Evolutionary conservation across 2,888 invertebrate genomes (phyloP).

Genomic region (Troglohyphantes excavatus): DNA sequence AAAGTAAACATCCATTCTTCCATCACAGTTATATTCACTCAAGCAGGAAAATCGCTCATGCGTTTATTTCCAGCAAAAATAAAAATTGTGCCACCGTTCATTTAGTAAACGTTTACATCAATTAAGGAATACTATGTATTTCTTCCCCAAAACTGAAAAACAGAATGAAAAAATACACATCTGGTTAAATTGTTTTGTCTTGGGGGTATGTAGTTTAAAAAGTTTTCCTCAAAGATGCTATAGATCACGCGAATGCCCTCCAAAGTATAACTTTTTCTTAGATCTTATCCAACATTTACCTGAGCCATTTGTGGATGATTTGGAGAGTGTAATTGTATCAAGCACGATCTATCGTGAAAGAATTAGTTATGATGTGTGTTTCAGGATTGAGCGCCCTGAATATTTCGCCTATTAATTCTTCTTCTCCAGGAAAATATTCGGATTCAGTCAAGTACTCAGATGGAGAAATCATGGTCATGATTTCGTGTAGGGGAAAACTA

Average conservation of each 20-base stretch:
- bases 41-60: background rate
- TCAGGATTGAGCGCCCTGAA: background rate
- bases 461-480: no score
- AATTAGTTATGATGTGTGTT: background rate
- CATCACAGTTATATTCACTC: background rate
- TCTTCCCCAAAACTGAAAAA: background rate
- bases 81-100: conserved; percentile 2
- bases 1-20: no score
- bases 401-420: background rate
- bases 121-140: background rate
- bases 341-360: conserved; percentile 1
- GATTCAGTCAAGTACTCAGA: background rate
- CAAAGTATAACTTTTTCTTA: background rate
- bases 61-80: background rate
- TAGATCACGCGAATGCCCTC: background rate
- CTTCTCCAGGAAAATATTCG: background rate
- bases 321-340: background rate
- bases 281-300: background rate
- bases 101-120: conserved; percentile 1
- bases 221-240: background rate
- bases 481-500: no score
- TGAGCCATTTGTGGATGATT: background rate
- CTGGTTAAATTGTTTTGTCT: background rate
- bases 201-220: background rate
- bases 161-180: background rate